Base-by-base conservation (phyloP, 2,888 invertebrate genomes). In the Latrodectus elegans region DNA sequence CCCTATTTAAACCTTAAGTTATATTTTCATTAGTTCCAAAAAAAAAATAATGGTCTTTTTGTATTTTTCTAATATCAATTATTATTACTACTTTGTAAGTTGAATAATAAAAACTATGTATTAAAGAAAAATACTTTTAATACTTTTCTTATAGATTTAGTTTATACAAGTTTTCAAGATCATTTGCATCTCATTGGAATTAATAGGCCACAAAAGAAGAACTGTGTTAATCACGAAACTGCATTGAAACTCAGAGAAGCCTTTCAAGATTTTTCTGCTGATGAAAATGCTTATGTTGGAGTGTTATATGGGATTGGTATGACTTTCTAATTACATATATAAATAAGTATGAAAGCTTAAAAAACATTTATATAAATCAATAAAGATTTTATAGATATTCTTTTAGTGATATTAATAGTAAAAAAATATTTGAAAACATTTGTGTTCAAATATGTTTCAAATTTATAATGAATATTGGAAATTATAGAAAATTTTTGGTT, bases 191-290 rank as follows among this genome's bases (percentile, higher is more conserved):
- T 95, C 75, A 95, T 99, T 82, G 97, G 96, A n/a, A 96, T 99
- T 85, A 98, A 98, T 92, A 94, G 97, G 14, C 96, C 96, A 12
- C 93, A 94, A 55, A 95, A 95, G 90, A 94, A 97, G 70, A 99
- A 99, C 92, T 96, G 96, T 90, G 94, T 99, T 0, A 95, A 97
- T 91, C 93, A 93, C 53, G 93, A 92, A 3, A 96, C 96, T 4
- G 94, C 96, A 0, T 91, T 93, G 52, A 93, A 95, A 90, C 93
- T 99, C 22, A 93, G 94, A 6, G 93, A 94, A 53, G 97, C 96
- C 0, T 94, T 99, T 77, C 93, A 94, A 88, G 93, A 93, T 17
- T 98, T 98, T 92, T 97, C 99, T 90, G 94, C 95, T 53, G 96
- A 98, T 91, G 92, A 94, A 0, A 92, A 94, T 0, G 93, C 95